A percentile compares a stretch with the other conserved stretches of the same genome.
phyloP scores from a whole-genome alignment of 1,140 invertebrate species.

The Eueides isabella region DNA sequence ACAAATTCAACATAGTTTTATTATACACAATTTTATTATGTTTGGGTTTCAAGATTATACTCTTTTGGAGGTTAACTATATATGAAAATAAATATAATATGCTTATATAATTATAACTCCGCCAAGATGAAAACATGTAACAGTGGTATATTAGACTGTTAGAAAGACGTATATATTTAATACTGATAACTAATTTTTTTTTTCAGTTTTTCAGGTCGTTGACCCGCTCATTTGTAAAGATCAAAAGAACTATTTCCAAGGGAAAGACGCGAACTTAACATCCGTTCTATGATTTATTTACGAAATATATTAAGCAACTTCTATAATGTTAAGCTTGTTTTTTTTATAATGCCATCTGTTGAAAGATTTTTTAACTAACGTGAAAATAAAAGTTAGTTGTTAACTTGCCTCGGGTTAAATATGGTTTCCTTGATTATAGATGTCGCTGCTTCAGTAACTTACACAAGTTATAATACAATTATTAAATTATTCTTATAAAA shows the following conservation, averaged over 20 bases:
- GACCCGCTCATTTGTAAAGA: slow-evolving; percentile 33
- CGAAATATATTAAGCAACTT: neutral
- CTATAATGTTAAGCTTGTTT: too few species aligned
- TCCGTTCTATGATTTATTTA: neutral
- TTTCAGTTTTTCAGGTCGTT: slow-evolving; percentile 28
- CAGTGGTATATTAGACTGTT: neutral
- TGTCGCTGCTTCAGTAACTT: neutral
- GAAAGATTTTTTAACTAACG: neutral
- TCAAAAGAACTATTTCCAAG: slow-evolving; percentile 35
- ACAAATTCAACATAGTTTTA: too few species aligned
- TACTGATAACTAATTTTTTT: neutral
- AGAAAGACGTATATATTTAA: too few species aligned
- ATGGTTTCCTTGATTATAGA: neutral
- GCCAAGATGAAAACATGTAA: too few species aligned
- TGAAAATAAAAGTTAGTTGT: neutral
- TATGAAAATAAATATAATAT: too few species aligned
- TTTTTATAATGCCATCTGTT: neutral
- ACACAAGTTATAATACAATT: too few species aligned
- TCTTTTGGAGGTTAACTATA: too few species aligned
- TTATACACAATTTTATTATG: too few species aligned
- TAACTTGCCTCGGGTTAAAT: neutral
- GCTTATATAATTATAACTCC: too few species aligned
- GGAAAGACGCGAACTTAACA: neutral
- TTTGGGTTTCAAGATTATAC: too few species aligned
- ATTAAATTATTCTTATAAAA: too few species aligned